Percentiles rank a stretch among this genome's conserved stretches.
Evolutionary conservation across 2,888 invertebrate genomes (phyloP).

Genomic region (Girardia tigrina): DNA sequence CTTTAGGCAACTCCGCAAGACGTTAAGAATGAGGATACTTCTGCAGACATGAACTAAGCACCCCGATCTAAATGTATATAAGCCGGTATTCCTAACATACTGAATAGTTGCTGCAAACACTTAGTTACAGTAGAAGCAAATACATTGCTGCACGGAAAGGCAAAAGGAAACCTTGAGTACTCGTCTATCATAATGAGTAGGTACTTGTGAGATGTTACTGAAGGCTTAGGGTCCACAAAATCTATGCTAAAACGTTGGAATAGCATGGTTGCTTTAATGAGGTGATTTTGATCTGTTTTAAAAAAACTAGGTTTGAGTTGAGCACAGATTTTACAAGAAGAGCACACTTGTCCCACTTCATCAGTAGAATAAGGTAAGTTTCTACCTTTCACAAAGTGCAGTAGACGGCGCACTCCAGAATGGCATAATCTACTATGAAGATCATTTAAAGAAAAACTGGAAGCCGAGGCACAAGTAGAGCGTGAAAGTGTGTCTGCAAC

Average conservation of each 20-base stretch:
- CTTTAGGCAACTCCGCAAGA: too few species aligned
- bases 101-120: too few species aligned
- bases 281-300: neutral
- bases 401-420: constrained; percentile 23
- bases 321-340: constrained; percentile 32
- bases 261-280: constrained; percentile 38
- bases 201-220: too few species aligned
- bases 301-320: constrained; percentile 35
- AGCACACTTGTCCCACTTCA: neutral
- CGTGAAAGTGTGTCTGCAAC: constrained; percentile 37
- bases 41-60: too few species aligned
- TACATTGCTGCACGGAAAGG: too few species aligned
- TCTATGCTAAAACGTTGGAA: constrained; percentile 38
- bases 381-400: constrained; percentile 32
- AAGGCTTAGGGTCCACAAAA: too few species aligned
- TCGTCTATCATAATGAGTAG: too few species aligned
- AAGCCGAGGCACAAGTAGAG: neutral
- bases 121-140: too few species aligned
- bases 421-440: constrained; percentile 34
- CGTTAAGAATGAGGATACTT: too few species aligned
- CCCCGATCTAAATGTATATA: too few species aligned
- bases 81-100: too few species aligned
- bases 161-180: too few species aligned
- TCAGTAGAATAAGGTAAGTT: constrained; percentile 36
- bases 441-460: constrained; percentile 21